Base-by-base conservation (phyloP, 2,113 vertebrate genomes). In the Tychaedon coryphoeus region DNA sequence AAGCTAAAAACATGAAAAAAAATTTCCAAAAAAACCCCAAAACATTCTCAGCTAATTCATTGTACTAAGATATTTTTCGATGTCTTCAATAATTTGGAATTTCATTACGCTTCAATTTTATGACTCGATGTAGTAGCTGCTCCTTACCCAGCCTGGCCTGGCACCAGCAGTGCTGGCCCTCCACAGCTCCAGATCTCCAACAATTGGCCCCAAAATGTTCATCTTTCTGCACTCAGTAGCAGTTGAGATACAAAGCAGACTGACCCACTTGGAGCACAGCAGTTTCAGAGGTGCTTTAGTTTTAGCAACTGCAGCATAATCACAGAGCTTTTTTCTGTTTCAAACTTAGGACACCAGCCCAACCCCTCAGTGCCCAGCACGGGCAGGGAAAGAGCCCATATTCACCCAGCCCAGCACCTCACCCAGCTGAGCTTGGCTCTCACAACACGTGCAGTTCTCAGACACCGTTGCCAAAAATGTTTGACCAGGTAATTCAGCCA, bases 391-490 rank as follows among this genome's bases (percentile, higher is more conserved):
- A 87, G 56, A 86, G 64, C 73, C 73, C 64, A n/a, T 5, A 40
- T 10, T 29, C 5, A 28, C 11, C 71, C 36, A 42, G 85, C 24
- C 50, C 86, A 72, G 76, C 75, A 31, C 31, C 58, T 36, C 93
- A 97, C 98, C 97, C 98, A 96, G 98, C 94, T 97, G 97, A 97
- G 95, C 97, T 97, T 72, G 88, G 97, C 98, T 97, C 98, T 97
- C 92, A 97, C 97, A 97, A 97, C 97, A 97, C 74, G 88, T 98
- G 98, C 97, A 98, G 98, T 97, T 98, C 96, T 98, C 97, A 97
- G 95, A 91, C 77, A 89, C 73, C 58, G 98, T 99, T 98, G 98
- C 98, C 98, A 98, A 98, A 98, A 98, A 95, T 90, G 74, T 97
- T 97, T 98, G 95, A 94, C 86, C n/a, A 92, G 94, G 77, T 96